Base-by-base conservation (phyloP, 2,113 vertebrate species). In the Siniperca knerii region DNA sequence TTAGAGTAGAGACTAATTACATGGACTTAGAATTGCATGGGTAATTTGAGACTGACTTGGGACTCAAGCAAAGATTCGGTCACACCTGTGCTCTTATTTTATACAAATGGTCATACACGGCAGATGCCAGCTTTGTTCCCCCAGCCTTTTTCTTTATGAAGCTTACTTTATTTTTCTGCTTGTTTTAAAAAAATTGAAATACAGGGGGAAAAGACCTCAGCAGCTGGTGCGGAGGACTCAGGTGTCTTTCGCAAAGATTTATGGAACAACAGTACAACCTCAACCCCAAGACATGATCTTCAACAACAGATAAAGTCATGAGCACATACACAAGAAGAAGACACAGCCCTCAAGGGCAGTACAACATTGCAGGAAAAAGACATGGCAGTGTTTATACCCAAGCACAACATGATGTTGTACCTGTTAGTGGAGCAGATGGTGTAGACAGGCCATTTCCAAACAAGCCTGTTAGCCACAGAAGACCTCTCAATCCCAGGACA, bases 391-490 rank as follows among this genome's bases (percentile, higher is more conserved):
- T 35, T 4, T 16, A 44, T 13, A 72, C 57, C 37, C 44, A 84
- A 25, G 50, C 81, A 64, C 83, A 78, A 29, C 55, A 66, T 55
- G 85, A 52, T 89, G 81, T 50, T 86, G 77, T 65, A 54, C 65
- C 80, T 66, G 66, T 61, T 46, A 93, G 84, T 33, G 89, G 60
- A 79, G 90, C 79, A 82, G 90, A 93, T 78, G 94, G 85, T 23
- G 92, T 94, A 21, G 96, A 97, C 66, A 84, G 77, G 52, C 92
- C 96, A 1, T 95, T 96, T 87, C 96, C 96, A 11, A 91, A 96
- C 55, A 97, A 97, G 89, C 96, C 97, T 4, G 88, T 98, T 62
- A 85, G 79, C 79, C 92, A 95, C 83, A 94, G 81, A 76, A 94
- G 94, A 65, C 68, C 70, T 52, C 44, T 20, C 8, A 93, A 76